Conservation (phyloP, 2,113 vertebrate genomes). For the Oncorhynchus clarkii region DNA sequence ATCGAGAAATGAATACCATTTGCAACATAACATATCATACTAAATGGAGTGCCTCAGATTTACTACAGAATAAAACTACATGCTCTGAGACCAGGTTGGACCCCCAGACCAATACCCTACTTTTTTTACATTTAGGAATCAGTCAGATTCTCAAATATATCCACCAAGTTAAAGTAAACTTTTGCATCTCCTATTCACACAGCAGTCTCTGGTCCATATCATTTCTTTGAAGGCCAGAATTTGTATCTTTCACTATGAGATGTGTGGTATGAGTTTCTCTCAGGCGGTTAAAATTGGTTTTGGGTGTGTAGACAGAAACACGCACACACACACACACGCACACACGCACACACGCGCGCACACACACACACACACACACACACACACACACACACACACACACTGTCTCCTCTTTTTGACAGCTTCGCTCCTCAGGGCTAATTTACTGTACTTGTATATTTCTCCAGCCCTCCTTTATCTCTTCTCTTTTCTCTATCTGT, state of each 20-base stretch:
- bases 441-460: constrained; percentile 86
- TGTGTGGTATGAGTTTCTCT: constrained; percentile 2
- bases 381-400: constrained; percentile 20
- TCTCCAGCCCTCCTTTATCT: constrained; percentile 52
- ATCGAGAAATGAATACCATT: too few relatives aligned
- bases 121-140: too few relatives aligned
- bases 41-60: too few relatives aligned
- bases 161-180: neutral
- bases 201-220: neutral
- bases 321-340: constrained; percentile 22
- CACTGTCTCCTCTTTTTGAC: constrained; percentile 63
- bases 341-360: constrained; percentile 47
- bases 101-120: too few relatives aligned
- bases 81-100: too few relatives aligned
- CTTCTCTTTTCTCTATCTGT: constrained; percentile 67
- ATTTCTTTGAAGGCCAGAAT: neutral
- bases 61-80: too few relatives aligned
- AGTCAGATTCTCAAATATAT: neutral
- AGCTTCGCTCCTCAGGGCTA: constrained; percentile 74
- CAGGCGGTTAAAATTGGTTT: neutral
- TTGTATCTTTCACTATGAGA: neutral
- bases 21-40: too few relatives aligned
- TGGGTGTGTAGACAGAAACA: constrained; percentile 34
- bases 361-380: constrained; percentile 27
- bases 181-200: neutral